Conservation (phyloP, 2,113 vertebrate species). For the Oophaga pumilio region DNA sequence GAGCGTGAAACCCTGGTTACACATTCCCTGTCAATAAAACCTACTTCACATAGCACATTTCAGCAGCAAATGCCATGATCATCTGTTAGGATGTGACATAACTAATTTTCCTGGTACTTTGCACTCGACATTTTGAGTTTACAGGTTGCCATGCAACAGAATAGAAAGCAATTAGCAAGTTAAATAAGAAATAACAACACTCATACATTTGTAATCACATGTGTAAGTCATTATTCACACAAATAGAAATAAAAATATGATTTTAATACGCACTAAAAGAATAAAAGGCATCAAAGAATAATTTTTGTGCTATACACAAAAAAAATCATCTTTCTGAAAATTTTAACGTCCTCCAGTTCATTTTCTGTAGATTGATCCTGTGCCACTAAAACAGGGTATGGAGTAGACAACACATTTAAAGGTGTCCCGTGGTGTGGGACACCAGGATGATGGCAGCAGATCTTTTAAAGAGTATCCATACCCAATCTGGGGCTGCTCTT, state of each 20-base stretch:
- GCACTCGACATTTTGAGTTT: neutral
- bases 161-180: neutral
- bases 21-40: no score
- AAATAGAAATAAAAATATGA: neutral
- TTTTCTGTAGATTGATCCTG: no score
- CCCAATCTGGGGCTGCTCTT: no score
- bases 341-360: no score
- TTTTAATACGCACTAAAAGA: neutral
- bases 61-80: neutral
- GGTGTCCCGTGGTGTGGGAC: no score
- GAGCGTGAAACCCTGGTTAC: no score
- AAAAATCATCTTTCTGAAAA: no score
- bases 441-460: no score
- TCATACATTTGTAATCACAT: neutral
- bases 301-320: no score
- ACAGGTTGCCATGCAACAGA: constrained; percentile 3
- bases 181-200: constrained; percentile 1
- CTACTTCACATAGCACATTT: neutral
- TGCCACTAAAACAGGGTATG: no score
- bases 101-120: neutral
- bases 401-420: no score
- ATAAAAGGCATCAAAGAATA: neutral
- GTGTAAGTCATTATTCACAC: neutral
- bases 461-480: no score
- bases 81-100: neutral